These are phyloP conservation scores for Pterostichus niger DNA, from an alignment of 2,888 invertebrate genomes.

Conservation along the genomic window DNA sequence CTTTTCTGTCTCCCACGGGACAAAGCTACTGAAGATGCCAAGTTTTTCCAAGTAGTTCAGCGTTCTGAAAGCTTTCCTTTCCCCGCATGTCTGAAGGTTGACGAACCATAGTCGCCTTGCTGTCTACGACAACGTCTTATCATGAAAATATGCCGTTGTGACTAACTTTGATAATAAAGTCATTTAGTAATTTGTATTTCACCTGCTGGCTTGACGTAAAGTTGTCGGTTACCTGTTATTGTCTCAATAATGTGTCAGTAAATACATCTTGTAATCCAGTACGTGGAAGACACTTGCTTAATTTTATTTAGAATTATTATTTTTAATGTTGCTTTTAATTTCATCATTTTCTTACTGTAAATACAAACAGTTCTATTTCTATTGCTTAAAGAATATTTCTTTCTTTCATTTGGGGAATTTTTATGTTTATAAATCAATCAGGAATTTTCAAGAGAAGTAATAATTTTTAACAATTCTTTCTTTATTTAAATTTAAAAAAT, in stretches of 20 bases:
- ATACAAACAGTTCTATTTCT: slow-evolving; percentile 12
- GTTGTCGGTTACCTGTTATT: neutral
- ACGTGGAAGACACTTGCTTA: slow-evolving; percentile 25
- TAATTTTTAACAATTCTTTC: too few species aligned
- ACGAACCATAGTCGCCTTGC: slow-evolving; percentile 57
- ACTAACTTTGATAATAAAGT: slow-evolving; percentile 37
- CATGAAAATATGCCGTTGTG: slow-evolving; percentile 50
- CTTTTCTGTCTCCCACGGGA: slow-evolving; percentile 28
- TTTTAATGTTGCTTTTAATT: neutral
- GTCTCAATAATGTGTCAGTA: slow-evolving; percentile 37
- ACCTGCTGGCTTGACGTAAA: slow-evolving; percentile 33
- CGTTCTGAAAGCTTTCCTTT: slow-evolving; percentile 40
- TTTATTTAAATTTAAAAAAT: too few species aligned
- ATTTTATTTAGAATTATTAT: slow-evolving; percentile 7
- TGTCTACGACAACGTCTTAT: slow-evolving; percentile 53
- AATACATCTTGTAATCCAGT: slow-evolving; percentile 26
- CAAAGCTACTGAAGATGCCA: slow-evolving; percentile 53
- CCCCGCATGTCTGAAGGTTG: slow-evolving; percentile 36
- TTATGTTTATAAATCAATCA: too few species aligned
- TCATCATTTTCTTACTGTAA: slow-evolving; percentile 13
- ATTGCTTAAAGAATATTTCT: neutral
- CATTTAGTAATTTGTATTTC: slow-evolving; percentile 42
- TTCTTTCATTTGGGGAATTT: too few species aligned
- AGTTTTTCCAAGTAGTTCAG: slow-evolving; percentile 21
- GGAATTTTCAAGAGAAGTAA: too few species aligned